Evolutionary conservation across 2,113 vertebrate species (phyloP).

Genomic region (Vombatus ursinus): DNA sequence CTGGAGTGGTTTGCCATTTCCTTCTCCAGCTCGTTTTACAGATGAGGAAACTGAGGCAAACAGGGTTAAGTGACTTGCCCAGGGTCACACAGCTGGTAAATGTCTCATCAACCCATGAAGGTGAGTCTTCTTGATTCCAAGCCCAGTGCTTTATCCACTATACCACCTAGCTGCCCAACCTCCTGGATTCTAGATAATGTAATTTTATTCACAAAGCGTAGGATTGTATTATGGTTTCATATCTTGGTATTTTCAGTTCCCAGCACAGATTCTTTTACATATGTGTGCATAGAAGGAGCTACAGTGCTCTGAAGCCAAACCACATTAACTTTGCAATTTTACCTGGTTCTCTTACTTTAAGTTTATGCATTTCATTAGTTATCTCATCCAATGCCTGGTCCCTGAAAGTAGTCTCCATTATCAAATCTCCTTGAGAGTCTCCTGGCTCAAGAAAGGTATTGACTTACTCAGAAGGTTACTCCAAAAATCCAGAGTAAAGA

Average conservation of each 20-base stretch:
- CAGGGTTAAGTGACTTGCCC: background rate
- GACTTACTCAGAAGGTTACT: background rate
- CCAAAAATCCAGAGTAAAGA: background rate
- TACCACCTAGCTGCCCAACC: background rate
- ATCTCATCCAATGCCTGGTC: background rate
- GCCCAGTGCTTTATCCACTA: background rate
- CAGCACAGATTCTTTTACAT: background rate
- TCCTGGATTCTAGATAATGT: background rate
- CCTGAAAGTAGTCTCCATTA: background rate
- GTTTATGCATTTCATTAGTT: background rate
- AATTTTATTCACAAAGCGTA: background rate
- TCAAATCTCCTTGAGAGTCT: background rate
- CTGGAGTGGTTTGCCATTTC: background rate
- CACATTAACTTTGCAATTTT: background rate
- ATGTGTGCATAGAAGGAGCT: background rate
- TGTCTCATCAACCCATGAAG: background rate
- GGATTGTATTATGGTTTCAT: background rate
- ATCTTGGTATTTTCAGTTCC: background rate
- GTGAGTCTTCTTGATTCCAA: background rate
- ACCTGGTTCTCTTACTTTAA: background rate
- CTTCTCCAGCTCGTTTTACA: background rate
- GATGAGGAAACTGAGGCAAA: background rate
- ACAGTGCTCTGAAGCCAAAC: background rate
- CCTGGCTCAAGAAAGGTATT: background rate
- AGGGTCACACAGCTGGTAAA: background rate